A percentile compares a stretch with the other conserved stretches of the same genome.
phyloP scores from a whole-genome alignment of 2,113 vertebrate species.

The Xenopus laevis region DNA sequence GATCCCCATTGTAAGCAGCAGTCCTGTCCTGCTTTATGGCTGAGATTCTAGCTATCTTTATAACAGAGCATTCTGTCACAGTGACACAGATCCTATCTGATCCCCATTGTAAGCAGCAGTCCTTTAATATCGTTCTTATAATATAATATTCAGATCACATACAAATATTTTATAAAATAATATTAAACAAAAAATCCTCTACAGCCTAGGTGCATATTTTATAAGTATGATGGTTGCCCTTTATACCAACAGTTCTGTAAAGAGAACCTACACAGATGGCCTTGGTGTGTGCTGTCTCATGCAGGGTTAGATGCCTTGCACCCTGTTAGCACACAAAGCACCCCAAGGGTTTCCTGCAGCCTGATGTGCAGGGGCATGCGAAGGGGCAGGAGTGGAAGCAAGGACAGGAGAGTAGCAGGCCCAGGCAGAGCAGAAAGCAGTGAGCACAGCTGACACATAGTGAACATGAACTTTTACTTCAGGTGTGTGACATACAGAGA shows the following conservation, averaged over 20 bases:
- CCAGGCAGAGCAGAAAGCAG: conserved; percentile 56
- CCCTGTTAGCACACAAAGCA: conserved; percentile 9
- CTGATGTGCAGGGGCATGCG: conserved; percentile 23
- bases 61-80: too few relatives aligned
- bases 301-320: conserved; percentile 2
- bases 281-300: conserved; percentile 13
- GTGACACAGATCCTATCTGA: too few relatives aligned
- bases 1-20: too few relatives aligned
- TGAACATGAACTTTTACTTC: conserved; percentile 75
- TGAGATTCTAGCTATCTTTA: too few relatives aligned
- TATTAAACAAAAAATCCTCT: too few relatives aligned
- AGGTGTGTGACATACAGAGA: conserved; percentile 46
- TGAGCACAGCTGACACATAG: conserved; percentile 70
- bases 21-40: too few relatives aligned
- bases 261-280: not conserved
- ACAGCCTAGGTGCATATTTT: too few relatives aligned
- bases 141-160: too few relatives aligned
- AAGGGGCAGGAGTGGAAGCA: conserved; percentile 6
- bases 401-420: conserved; percentile 51
- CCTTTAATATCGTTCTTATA: too few relatives aligned
- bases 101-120: too few relatives aligned
- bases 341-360: not conserved
- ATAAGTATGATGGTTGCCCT: too few relatives aligned
- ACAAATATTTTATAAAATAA: too few relatives aligned
- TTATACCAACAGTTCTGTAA: not conserved